A percentile compares a stretch with the other conserved stretches of the same genome.
phyloP scores from a whole-genome alignment of 2,113 vertebrate species.

The Mionectes macconnelli region DNA sequence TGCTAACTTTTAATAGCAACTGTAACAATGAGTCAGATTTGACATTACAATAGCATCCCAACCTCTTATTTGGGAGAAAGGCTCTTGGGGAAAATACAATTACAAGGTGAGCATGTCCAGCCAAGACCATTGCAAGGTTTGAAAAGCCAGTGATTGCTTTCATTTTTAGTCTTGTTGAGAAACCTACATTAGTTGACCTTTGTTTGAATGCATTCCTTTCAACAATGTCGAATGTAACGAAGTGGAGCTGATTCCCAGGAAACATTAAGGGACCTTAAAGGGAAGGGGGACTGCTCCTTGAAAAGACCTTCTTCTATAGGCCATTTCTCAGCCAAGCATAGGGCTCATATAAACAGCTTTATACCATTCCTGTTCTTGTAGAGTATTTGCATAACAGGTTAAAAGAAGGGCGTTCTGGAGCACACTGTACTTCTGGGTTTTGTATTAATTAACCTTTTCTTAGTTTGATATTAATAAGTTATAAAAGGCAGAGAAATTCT shows the following conservation, averaged over 20 bases:
- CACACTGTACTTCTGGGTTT: not conserved
- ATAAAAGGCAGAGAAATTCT: not conserved
- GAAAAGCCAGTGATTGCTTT: conserved; percentile 14
- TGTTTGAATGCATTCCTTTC: conserved; percentile 12
- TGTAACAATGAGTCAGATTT: conserved; percentile 60
- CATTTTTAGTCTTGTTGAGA: not conserved
- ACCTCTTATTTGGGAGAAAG: conserved; percentile 1
- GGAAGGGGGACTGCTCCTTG: not conserved
- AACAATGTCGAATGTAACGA: not conserved
- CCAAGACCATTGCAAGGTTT: conserved; percentile 9
- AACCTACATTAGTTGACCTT: not conserved
- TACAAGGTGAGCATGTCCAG: not conserved
- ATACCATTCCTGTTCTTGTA: not conserved
- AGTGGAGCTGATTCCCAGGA: not conserved
- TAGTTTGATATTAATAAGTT: not conserved
- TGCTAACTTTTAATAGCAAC: conserved; percentile 64
- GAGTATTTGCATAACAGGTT: not conserved
- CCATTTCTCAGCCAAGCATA: not conserved
- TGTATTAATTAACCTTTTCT: conserved; percentile 38
- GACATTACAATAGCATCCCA: conserved; percentile 24
- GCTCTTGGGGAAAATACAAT: conserved; percentile 6
- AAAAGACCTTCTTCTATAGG: not conserved
- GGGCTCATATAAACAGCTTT: not conserved
- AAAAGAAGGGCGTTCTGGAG: not conserved
- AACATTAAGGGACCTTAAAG: not conserved